A percentile compares a stretch with the other conserved stretches of the same genome.
These are phyloP conservation scores for Chrysolina oricalcia DNA, from an alignment of 2,888 invertebrate genomes.

Conservation along the genomic window DNA sequence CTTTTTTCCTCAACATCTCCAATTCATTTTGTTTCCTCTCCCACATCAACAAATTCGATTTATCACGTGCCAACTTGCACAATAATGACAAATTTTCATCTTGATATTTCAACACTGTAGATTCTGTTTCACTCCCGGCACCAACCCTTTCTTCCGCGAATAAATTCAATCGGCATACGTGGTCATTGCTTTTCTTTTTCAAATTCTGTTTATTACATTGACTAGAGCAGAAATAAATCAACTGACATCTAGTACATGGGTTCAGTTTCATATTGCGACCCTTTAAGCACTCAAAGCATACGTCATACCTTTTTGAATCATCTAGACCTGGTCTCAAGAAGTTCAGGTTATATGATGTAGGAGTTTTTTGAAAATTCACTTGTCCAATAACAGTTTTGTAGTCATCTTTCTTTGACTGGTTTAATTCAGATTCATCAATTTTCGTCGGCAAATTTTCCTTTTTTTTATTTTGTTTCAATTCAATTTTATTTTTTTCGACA, in stretches of 20 bases:
- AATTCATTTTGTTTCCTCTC: conserved; percentile 33
- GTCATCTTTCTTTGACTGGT: background rate
- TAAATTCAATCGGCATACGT: conserved; percentile 51
- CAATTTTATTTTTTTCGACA: conserved; percentile 37
- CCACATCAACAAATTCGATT: conserved; percentile 29
- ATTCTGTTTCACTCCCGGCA: background rate
- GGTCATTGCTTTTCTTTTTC: conserved; percentile 51
- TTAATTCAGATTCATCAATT: background rate
- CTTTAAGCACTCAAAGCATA: conserved; percentile 66
- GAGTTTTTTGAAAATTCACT: background rate
- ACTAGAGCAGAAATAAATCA: conserved; percentile 66
- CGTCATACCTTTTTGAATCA: conserved; percentile 59
- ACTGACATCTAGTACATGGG: conserved; percentile 64
- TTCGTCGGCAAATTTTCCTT: background rate
- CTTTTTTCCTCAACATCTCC: conserved; percentile 32
- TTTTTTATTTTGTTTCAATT: conserved; percentile 22
- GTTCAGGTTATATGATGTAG: background rate
- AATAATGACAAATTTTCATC: conserved; percentile 20
- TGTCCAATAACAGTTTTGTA: background rate
- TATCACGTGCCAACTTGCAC: conserved; percentile 19
- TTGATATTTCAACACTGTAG: background rate
- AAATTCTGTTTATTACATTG: conserved; percentile 63
- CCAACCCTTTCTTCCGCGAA: conserved; percentile 33
- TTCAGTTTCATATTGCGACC: conserved; percentile 57
- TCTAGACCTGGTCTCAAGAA: conserved; percentile 49